Conservation (phyloP, 2,888 invertebrate species). For the Acanthosepion esculentum region DNA sequence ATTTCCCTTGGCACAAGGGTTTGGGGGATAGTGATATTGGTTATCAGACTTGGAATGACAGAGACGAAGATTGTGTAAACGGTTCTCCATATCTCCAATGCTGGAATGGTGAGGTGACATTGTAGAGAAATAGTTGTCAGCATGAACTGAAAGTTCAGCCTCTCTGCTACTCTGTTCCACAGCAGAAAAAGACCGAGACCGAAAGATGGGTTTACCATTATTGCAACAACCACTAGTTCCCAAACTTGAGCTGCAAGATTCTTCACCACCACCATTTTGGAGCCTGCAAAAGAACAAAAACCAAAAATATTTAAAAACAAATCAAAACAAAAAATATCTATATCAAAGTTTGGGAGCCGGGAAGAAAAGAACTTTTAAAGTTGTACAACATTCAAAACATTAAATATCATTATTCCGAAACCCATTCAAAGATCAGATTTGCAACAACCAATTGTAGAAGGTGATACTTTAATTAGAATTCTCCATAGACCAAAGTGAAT, state of each 20-base stretch:
- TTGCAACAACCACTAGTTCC: not conserved
- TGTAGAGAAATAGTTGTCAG: not conserved
- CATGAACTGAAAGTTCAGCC: not conserved
- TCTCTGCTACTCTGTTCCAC: constrained; percentile 5
- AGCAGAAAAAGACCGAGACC: constrained; percentile 41
- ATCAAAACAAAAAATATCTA: too few relatives aligned
- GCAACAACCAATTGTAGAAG: too few relatives aligned
- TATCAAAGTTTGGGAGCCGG: too few relatives aligned
- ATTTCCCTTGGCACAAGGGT: not conserved
- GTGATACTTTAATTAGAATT: too few relatives aligned
- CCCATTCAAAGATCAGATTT: too few relatives aligned
- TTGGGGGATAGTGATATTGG: not conserved
- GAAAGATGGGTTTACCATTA: constrained; percentile 45
- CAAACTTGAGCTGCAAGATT: not conserved
- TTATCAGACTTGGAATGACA: not conserved
- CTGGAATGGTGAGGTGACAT: constrained; percentile 33
- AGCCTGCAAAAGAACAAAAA: not conserved
- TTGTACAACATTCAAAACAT: too few relatives aligned
- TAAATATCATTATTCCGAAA: too few relatives aligned
- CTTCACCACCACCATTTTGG: constrained; percentile 25
- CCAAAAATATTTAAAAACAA: too few relatives aligned
- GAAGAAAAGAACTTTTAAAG: too few relatives aligned
- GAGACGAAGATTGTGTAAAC: not conserved
- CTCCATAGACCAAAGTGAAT: too few relatives aligned
- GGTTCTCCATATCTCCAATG: not conserved